These are phyloP conservation scores for Chironomus riparius DNA, from an alignment of 2,888 invertebrate genomes.

Conservation along the genomic window DNA sequence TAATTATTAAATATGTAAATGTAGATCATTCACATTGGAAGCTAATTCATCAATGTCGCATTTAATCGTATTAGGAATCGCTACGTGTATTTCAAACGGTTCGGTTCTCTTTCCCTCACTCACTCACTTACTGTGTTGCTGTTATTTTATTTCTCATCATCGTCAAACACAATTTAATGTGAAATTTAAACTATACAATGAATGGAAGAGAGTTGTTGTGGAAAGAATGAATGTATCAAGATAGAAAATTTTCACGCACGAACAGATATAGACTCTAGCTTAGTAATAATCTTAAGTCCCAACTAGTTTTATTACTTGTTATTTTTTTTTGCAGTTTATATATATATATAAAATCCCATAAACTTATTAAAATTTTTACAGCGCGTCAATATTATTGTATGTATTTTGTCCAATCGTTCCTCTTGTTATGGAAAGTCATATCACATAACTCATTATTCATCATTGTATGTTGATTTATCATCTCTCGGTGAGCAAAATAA, in stretches of 20 bases:
- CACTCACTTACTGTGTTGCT: neutral
- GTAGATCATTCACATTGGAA: constrained; percentile 26
- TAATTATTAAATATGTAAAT: neutral
- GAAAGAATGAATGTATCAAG: neutral
- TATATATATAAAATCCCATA: constrained; percentile 12
- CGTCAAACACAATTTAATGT: neutral
- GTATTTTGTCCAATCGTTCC: neutral
- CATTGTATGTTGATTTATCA: constrained; percentile 17
- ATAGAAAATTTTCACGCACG: constrained; percentile 20
- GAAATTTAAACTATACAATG: too few species aligned
- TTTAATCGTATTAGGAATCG: constrained; percentile 27
- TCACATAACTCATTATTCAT: constrained; percentile 5
- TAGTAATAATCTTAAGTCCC: neutral
- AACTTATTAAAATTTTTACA: constrained; percentile 1
- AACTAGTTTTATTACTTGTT: neutral
- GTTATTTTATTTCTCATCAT: neutral
- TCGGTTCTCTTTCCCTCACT: neutral
- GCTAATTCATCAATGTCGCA: constrained; percentile 28
- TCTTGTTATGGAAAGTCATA: neutral
- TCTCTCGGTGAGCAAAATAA: neutral
- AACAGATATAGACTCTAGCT: neutral
- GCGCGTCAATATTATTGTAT: neutral
- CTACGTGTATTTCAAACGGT: constrained; percentile 12
- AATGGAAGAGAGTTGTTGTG: neutral
- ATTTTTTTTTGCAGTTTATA: neutral